Evolutionary conservation across 2,113 vertebrate species (phyloP).

Genomic region (Rhinolophus sinicus): DNA sequence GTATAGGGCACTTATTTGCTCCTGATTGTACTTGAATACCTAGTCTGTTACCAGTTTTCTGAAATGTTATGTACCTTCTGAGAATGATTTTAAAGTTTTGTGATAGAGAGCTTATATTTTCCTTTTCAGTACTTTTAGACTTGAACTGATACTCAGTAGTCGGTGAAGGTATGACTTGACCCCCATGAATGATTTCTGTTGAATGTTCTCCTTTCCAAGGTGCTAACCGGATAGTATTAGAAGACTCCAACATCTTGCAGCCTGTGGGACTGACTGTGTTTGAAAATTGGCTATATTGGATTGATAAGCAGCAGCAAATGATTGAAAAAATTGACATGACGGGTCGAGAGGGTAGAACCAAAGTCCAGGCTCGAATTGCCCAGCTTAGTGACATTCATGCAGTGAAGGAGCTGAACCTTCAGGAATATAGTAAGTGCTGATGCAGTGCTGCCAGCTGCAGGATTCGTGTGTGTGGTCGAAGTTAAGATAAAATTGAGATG

Average conservation of each 20-base stretch:
- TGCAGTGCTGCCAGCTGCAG: neutral
- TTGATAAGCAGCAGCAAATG: slow-evolving; percentile 99
- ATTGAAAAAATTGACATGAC: slow-evolving; percentile 98
- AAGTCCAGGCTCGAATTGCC: slow-evolving; percentile 96
- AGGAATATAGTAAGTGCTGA: slow-evolving; percentile 93
- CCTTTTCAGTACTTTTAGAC: neutral
- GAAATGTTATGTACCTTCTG: neutral
- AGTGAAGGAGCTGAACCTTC: slow-evolving; percentile 93
- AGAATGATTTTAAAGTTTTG: slow-evolving; percentile 17
- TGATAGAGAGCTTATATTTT: neutral
- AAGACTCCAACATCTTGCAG: slow-evolving; percentile 98
- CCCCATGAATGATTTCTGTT: slow-evolving; percentile 34
- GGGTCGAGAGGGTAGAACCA: slow-evolving; percentile 93
- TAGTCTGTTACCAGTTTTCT: neutral
- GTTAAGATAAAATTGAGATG: neutral
- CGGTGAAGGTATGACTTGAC: neutral
- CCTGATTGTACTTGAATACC: neutral
- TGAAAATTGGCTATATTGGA: slow-evolving; percentile 97
- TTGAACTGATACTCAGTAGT: neutral
- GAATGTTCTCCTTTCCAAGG: slow-evolving; percentile 84
- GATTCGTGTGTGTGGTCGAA: neutral
- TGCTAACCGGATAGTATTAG: slow-evolving; percentile 95
- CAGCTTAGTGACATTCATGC: slow-evolving; percentile 98
- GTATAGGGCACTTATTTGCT: neutral
- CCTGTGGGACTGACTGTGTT: slow-evolving; percentile 97